Conservation (phyloP, 1,140 invertebrate species). For the Camponotus vicinus region DNA sequence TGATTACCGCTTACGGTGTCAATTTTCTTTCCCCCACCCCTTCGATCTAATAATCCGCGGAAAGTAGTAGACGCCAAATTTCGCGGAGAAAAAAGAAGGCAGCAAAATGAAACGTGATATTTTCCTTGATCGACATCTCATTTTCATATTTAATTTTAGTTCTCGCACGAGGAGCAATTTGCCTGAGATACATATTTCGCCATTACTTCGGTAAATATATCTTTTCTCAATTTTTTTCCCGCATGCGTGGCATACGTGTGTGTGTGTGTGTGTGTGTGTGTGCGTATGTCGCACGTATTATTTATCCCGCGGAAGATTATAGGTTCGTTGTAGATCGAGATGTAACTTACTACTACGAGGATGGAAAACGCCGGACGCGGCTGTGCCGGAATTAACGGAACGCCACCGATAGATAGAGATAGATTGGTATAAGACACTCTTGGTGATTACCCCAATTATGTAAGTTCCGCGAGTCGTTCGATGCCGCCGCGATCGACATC, state of each 20-base stretch:
- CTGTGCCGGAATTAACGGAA: constrained; percentile 50
- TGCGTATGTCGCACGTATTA: constrained; percentile 7
- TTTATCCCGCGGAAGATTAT: constrained; percentile 22
- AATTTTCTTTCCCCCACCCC: background rate
- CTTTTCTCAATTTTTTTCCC: background rate
- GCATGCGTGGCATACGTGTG: too few relatives aligned
- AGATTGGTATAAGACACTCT: constrained; percentile 61
- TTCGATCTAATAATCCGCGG: background rate
- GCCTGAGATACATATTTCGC: background rate
- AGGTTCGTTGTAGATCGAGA: constrained; percentile 3
- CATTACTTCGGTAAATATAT: constrained; percentile 9
- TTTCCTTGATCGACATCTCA: too few relatives aligned
- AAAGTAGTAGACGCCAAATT: background rate
- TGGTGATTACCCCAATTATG: constrained; percentile 68
- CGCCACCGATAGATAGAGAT: constrained; percentile 37
- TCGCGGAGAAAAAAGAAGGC: background rate
- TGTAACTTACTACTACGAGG: background rate
- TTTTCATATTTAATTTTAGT: background rate
- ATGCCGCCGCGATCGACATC: constrained; percentile 3
- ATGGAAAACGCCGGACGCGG: constrained; percentile 60
- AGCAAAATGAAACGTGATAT: too few relatives aligned
- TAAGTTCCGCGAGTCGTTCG: constrained; percentile 65
- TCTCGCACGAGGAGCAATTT: background rate
- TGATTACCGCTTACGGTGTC: background rate
- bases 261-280: too few relatives aligned